Conservation (phyloP, 2,888 invertebrate genomes). For the Drosophila aldrichi region DNA sequence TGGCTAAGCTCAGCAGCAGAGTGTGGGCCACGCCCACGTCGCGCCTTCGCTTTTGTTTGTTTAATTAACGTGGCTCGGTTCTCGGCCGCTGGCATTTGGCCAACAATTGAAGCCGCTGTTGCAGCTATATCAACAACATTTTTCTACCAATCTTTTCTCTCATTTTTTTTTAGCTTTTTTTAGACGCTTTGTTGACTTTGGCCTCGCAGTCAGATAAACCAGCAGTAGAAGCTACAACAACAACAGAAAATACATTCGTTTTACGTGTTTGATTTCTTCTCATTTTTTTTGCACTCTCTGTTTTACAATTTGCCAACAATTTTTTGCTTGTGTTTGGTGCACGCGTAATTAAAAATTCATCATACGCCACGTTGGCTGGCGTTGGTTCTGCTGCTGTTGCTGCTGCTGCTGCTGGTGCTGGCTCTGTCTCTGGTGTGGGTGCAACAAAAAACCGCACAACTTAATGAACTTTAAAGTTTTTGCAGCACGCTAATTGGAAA, state of each 20-base stretch:
- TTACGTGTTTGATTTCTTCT: slow-evolving; percentile 28
- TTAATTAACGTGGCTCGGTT: slow-evolving; percentile 64
- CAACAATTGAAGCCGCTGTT: slow-evolving; percentile 51
- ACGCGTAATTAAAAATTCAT: slow-evolving; percentile 78
- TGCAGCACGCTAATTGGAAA: slow-evolving; percentile 67
- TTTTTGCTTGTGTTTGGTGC: slow-evolving; percentile 26
- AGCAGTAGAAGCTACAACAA: slow-evolving; percentile 8
- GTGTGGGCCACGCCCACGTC: not conserved
- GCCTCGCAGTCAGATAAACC: slow-evolving; percentile 38
- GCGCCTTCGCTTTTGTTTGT: slow-evolving; percentile 34
- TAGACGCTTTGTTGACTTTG: slow-evolving; percentile 18
- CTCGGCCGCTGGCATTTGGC: slow-evolving; percentile 51
- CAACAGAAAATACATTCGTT: slow-evolving; percentile 37
- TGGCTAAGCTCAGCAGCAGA: slow-evolving; percentile 1
- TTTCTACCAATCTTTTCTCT: slow-evolving; percentile 13
- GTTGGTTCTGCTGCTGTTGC: not conserved
- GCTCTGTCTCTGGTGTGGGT: slow-evolving; percentile 8
- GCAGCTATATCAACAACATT: slow-evolving; percentile 49
- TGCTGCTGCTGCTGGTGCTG: slow-evolving; percentile 20
- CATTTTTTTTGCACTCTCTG: slow-evolving; percentile 7
- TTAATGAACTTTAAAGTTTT: slow-evolving; percentile 72
- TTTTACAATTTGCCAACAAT: slow-evolving; percentile 58
- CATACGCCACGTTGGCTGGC: slow-evolving; percentile 68
- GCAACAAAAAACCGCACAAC: slow-evolving; percentile 45
- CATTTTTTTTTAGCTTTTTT: slow-evolving; percentile 12